Percentiles rank a stretch among this genome's conserved stretches.
phyloP scores from a whole-genome alignment of 2,113 vertebrate genomes.

The Cepphus grylle region DNA sequence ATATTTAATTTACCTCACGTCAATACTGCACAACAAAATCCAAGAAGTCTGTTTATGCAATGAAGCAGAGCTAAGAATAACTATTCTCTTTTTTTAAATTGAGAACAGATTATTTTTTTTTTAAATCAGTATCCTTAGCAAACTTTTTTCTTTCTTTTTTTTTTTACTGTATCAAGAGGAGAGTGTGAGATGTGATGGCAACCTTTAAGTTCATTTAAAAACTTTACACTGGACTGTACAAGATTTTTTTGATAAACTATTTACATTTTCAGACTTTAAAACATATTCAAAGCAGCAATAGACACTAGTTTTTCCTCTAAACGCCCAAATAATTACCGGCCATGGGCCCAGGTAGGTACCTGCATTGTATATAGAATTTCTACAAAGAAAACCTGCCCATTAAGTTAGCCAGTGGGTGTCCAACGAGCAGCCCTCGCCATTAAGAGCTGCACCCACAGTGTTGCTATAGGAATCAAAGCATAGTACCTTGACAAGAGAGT shows the following conservation, averaged over 20 bases:
- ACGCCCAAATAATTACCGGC: slow-evolving; percentile 92
- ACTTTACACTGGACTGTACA: slow-evolving; percentile 99
- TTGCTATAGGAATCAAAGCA: slow-evolving; percentile 91
- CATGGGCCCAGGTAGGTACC: slow-evolving; percentile 92
- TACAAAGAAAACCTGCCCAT: slow-evolving; percentile 83
- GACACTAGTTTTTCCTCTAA: slow-evolving; percentile 93
- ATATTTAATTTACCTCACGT: slow-evolving; percentile 95
- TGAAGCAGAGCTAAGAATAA: slow-evolving; percentile 91
- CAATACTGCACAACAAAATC: slow-evolving; percentile 98
- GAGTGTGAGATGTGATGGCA: slow-evolving; percentile 95
- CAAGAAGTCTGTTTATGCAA: slow-evolving; percentile 93
- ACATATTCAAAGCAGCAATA: slow-evolving; percentile 99
- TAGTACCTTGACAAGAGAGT: slow-evolving; percentile 88
- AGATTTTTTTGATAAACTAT: slow-evolving; percentile 99
- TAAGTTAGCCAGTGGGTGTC: slow-evolving; percentile 83
- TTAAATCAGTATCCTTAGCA: slow-evolving; percentile 85
- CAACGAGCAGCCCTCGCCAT: slow-evolving; percentile 73
- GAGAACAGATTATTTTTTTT: slow-evolving; percentile 67
- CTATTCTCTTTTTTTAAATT: slow-evolving; percentile 67
- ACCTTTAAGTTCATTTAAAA: slow-evolving; percentile 99
- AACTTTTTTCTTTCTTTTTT: slow-evolving; percentile 79
- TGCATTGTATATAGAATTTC: slow-evolving; percentile 86
- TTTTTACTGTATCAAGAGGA: slow-evolving; percentile 89
- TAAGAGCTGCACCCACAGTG: slow-evolving; percentile 85
- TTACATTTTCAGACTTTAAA: slow-evolving; percentile 99